Evolutionary conservation across 1,140 invertebrate species (phyloP), one percentile per base, ranked within the genome.

Genomic region (Holcopasites calliopsidis): DNA sequence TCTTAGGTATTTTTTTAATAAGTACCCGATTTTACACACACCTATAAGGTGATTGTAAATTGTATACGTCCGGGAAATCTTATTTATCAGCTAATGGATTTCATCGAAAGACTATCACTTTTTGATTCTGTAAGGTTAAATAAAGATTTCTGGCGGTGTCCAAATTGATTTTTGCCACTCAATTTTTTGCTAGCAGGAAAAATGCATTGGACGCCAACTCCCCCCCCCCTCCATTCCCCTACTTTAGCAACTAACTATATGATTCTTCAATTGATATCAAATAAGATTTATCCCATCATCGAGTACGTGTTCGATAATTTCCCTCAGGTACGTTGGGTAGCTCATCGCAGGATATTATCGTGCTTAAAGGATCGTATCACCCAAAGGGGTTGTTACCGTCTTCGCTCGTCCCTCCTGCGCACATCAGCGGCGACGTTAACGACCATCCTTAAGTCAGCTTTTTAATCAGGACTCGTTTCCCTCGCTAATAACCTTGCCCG

Each of bases 291-390:
- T 79, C 66, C 73, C 65, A 60, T 82, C 78, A 79, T 58, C 73
- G 55, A 57, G 54, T 47, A 66, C 64, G 58, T 82, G 72, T 77
- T 82, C 76, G 81, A 83, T 83, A 83, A 83, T 83, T 83, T 83
- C 80, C 81, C 76, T 42, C 55, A 82, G 81, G 80, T 82, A 83
- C 80, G 80, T 57, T 38, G 61, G 57, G 28, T 47, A 79, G 76
- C 61, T 83, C 81, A 82, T 83, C 80, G 76, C 58, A 58, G 60
- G 38, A 80, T 82, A 82, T 83, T 83, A 83, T 79, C 81, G 76
- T 76, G 80, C 80, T 82, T 83, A 83, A 83, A 83, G 80, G 81
- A 82, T 83, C 81, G 76, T 72, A 82, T 82, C 80, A 79, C 76
- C 81, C 81, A 76, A 82, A 79, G 81, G 81, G 76, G 71, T 79